These are phyloP conservation scores for Ochropacha duplaris DNA, from an alignment of 2,888 invertebrate species.

Conservation along the genomic window DNA sequence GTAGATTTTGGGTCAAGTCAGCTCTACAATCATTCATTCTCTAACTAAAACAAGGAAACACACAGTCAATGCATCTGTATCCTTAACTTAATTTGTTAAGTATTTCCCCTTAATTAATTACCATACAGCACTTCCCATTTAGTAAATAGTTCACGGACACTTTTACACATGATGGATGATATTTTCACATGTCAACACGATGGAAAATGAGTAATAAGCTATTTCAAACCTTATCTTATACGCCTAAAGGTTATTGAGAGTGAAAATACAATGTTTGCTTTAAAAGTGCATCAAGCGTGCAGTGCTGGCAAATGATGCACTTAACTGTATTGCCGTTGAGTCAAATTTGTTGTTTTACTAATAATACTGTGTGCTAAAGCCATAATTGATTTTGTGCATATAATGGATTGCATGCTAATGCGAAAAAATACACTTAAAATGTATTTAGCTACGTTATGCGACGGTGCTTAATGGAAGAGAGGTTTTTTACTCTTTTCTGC, in stretches of 20 bases:
- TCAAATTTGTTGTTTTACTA: conserved; percentile 54
- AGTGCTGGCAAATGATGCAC: conserved; percentile 58
- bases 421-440: conserved; percentile 41
- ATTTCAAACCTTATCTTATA: conserved; percentile 10
- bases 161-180: conserved; percentile 61
- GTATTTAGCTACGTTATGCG: conserved; percentile 18
- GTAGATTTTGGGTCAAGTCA: not conserved
- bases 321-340: conserved; percentile 55
- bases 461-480: not conserved
- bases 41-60: not conserved
- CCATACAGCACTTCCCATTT: conserved; percentile 43
- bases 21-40: not conserved
- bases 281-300: conserved; percentile 34
- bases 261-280: conserved; percentile 9
- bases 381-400: conserved; percentile 46
- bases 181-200: conserved; percentile 2
- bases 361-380: conserved; percentile 16
- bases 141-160: conserved; percentile 56
- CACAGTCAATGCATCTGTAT: conserved; percentile 31
- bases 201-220: conserved; percentile 5
- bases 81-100: conserved; percentile 50
- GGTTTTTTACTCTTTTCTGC: not conserved
- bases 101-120: conserved; percentile 50
- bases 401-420: conserved; percentile 50
- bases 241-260: conserved; percentile 9